Evolutionary conservation across 2,888 invertebrate species (phyloP).

Genomic region (Omphaloscelis lunosa): DNA sequence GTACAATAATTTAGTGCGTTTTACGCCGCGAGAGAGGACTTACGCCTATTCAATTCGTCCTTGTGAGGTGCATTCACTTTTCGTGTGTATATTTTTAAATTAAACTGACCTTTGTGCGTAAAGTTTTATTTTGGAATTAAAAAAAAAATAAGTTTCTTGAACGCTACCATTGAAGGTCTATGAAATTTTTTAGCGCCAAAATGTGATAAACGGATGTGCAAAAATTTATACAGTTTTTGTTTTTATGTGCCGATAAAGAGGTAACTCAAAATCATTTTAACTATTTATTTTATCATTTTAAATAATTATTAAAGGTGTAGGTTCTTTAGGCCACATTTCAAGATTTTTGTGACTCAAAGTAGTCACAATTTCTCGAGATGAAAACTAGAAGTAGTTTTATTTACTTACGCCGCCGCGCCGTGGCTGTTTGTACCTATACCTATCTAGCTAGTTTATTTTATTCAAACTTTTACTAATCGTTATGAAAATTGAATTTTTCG

Average conservation of each 20-base stretch:
- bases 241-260: conserved; percentile 20
- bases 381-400: not conserved
- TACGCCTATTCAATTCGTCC: conserved; percentile 65
- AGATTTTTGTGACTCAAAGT: too few relatives aligned
- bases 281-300: too few relatives aligned
- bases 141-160: conserved; percentile 20
- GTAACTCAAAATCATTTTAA: conserved; percentile 24
- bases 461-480: not conserved
- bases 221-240: conserved; percentile 15
- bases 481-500: not conserved
- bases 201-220: conserved; percentile 55
- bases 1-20: conserved; percentile 69
- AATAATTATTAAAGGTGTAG: not conserved
- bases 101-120: conserved; percentile 24
- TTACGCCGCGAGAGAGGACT: conserved; percentile 59
- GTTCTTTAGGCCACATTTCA: not conserved
- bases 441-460: not conserved
- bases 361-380: not conserved
- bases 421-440: not conserved
- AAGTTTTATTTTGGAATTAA: conserved; percentile 21
- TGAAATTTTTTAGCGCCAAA: conserved; percentile 38
- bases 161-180: conserved; percentile 16
- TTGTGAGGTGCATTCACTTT: conserved; percentile 59
- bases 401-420: too few relatives aligned
- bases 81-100: conserved; percentile 58